Percentiles rank a stretch among this genome's conserved stretches.
These are phyloP conservation scores for Mystacides longicornis DNA, from an alignment of 2,888 invertebrate genomes.

Conservation along the genomic window DNA sequence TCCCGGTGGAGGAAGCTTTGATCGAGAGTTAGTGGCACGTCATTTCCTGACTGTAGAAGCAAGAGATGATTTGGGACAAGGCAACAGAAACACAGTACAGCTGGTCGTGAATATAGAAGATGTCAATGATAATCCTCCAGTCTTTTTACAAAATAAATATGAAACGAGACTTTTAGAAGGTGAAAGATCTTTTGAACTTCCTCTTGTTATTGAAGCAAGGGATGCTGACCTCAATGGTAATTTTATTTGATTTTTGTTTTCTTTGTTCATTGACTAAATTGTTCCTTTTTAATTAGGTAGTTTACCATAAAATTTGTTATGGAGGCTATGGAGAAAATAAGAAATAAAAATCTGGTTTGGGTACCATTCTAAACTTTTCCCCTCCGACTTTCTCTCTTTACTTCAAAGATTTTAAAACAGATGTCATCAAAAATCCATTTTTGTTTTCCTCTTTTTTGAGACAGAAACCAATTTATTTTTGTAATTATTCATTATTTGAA, in stretches of 20 bases:
- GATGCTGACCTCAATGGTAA: constrained; percentile 79
- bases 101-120: constrained; percentile 76
- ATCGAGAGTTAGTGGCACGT: constrained; percentile 74
- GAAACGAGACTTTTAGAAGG: constrained; percentile 81
- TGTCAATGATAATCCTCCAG: constrained; percentile 84
- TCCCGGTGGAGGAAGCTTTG: constrained; percentile 69
- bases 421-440: too few relatives aligned
- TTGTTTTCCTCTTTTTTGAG: too few relatives aligned
- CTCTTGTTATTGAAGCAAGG: constrained; percentile 69
- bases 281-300: background rate
- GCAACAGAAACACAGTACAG: constrained; percentile 80
- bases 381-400: too few relatives aligned
- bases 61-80: constrained; percentile 76
- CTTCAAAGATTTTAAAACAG: too few relatives aligned
- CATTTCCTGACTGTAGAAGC: constrained; percentile 87
- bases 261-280: background rate
- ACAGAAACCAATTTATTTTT: too few relatives aligned
- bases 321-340: too few relatives aligned
- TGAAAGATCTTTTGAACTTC: constrained; percentile 66
- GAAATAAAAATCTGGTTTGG: too few relatives aligned
- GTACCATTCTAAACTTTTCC: too few relatives aligned
- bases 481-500: too few relatives aligned
- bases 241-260: background rate
- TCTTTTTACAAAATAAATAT: constrained; percentile 75
- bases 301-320: too few relatives aligned